Evolutionary conservation across 1,140 invertebrate species (phyloP), one percentile per base, ranked within the genome.

Genomic region (Drosophila orosa): DNA sequence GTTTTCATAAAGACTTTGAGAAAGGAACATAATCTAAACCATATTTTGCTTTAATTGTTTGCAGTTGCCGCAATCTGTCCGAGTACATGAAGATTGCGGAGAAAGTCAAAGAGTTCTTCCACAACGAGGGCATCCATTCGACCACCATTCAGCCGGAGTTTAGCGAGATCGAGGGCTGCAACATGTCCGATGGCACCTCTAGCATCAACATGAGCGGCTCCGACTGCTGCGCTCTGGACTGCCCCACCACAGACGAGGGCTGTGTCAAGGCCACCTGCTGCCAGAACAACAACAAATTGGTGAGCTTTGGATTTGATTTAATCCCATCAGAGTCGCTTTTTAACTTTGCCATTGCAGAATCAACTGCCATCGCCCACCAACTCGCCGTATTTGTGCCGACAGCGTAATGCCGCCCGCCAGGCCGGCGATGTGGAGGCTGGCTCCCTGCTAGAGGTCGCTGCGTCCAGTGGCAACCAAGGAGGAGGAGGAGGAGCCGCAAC

Each of bases 91-190:
- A 97, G 92, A 97, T 98, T 74, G 97, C 97, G 1, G 97, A 98
- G 92, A 97, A 97, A 92, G 97, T 98, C 0, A 98, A 98, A 92
- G 97, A 98, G 92, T 98, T 98, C 93, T 98, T 98, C 92, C 97
- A 98, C 86, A 97, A 98, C 91, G 97, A 98, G 92, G 91, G 91
- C 31, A 92, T 92, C 45, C 96, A 96, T 91, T 98, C 97, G 5
- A 98, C 97, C 3, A 98, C 97, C 2, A 98, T 98, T 92, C 97
- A 98, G 90, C 97, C 97, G 0, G 97, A 98, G 94, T 98, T 98
- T 91, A 95, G 97, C 39, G 96, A 97, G 90, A 93, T 96, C 74
- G 91, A 92, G 62, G 90, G 80, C 47, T 91, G 86, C 62, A 91
- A 91, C 33, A 81, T 91, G 80, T 91, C 91, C 19, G 91, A 92